Evolutionary conservation across 2,888 invertebrate genomes (phyloP).

Genomic region (Hydropsyche betteni): DNA sequence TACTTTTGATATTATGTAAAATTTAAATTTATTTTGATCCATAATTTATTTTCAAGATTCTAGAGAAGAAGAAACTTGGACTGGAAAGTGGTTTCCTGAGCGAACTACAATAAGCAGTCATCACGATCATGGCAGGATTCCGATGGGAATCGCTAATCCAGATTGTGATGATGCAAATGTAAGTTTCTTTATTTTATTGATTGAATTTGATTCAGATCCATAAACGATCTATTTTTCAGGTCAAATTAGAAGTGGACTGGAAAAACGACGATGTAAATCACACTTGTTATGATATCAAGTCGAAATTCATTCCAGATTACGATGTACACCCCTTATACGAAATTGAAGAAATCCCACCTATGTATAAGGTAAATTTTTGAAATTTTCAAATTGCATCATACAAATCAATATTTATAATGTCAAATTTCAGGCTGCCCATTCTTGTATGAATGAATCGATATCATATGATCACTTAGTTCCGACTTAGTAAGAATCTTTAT

Average conservation of each 20-base stretch:
- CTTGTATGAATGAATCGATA: conserved; percentile 75
- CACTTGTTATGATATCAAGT: conserved; percentile 68
- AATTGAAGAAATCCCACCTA: conserved; percentile 66
- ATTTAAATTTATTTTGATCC: background rate
- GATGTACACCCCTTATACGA: conserved; percentile 62
- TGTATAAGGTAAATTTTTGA: conserved; percentile 62
- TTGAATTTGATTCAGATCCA: background rate
- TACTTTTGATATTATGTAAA: conserved; percentile 20
- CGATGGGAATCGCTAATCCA: conserved; percentile 66
- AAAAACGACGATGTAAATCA: conserved; percentile 55
- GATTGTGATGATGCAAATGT: conserved; percentile 73
- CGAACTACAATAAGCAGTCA: conserved; percentile 25
- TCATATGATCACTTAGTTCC: conserved; percentile 72
- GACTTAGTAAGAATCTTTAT: conserved; percentile 68
- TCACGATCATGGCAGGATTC: conserved; percentile 57
- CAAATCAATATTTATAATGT: conserved; percentile 42
- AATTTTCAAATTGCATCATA: too few species aligned
- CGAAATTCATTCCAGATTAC: conserved; percentile 61
- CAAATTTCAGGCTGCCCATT: conserved; percentile 69
- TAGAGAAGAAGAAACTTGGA: conserved; percentile 40
- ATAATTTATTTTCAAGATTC: background rate
- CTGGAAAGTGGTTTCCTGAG: conserved; percentile 49
- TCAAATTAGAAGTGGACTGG: conserved; percentile 49
- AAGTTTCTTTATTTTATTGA: conserved; percentile 48
- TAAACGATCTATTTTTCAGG: conserved; percentile 20